These are phyloP conservation scores for Platichthys stellatus DNA, from an alignment of 2,113 vertebrate species.

Conservation along the genomic window DNA sequence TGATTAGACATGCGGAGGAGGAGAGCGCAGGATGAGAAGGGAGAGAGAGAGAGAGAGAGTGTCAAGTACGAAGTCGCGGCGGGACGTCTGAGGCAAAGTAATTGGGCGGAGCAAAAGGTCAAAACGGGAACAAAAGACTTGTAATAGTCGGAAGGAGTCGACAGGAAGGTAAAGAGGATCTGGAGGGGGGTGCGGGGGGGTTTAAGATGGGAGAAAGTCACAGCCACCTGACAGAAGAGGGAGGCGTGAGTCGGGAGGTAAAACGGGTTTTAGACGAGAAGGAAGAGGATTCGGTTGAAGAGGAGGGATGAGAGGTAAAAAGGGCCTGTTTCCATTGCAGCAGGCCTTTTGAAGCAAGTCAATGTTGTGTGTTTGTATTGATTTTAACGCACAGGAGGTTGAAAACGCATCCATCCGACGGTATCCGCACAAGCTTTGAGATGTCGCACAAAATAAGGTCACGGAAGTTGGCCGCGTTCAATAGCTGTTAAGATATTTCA, in stretches of 20 bases:
- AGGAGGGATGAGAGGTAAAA: not conserved
- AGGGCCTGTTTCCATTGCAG: not conserved
- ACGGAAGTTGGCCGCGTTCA: not conserved
- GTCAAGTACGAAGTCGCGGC: not conserved
- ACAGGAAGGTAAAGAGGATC: not conserved
- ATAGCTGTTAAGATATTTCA: too few species aligned
- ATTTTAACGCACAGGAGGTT: not conserved
- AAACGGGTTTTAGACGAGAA: slow-evolving; percentile 10
- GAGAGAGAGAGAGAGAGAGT: not conserved
- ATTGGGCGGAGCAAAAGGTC: slow-evolving; percentile 33
- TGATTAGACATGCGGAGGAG: slow-evolving; percentile 36
- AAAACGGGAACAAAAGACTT: slow-evolving; percentile 38
- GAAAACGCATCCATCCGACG: not conserved
- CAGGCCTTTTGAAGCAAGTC: too few species aligned
- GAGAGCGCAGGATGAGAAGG: too few species aligned
- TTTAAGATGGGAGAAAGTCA: not conserved
- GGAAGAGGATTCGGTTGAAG: not conserved
- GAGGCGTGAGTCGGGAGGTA: not conserved
- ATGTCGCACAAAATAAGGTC: not conserved
- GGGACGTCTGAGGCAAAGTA: slow-evolving; percentile 3
- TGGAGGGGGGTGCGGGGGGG: slow-evolving; percentile 2
- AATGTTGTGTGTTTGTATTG: not conserved
- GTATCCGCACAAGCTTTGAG: not conserved
- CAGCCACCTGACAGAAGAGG: not conserved
- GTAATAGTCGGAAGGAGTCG: slow-evolving; percentile 39